These are phyloP conservation scores for Cepaea nemoralis DNA, from an alignment of 1,140 invertebrate genomes.

Conservation along the genomic window DNA sequence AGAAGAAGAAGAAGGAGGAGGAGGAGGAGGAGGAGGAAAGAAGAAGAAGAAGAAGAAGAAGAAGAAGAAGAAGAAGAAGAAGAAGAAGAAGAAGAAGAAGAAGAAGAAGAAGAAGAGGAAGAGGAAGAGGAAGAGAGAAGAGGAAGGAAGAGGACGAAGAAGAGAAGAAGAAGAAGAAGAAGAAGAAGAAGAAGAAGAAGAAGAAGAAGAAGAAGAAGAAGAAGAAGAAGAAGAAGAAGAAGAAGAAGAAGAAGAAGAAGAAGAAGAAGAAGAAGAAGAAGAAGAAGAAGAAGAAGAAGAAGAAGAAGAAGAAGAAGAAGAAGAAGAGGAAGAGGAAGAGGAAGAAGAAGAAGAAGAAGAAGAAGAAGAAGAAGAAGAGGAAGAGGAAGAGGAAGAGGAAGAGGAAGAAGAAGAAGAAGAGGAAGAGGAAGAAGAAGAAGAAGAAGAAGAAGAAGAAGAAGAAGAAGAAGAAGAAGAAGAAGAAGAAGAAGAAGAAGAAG, in stretches of 20 bases:
- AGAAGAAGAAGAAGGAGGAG: background rate
- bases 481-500: background rate
- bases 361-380: background rate
- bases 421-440: background rate
- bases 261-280: background rate
- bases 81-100: background rate
- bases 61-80: background rate
- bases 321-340: background rate
- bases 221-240: background rate
- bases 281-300: background rate
- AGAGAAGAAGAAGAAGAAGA: background rate
- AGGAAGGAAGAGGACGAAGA: background rate
- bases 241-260: too few relatives aligned
- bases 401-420: background rate
- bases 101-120: background rate
- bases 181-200: background rate
- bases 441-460: background rate
- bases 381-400: background rate
- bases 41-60: background rate
- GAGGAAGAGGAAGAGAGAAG: background rate
- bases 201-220: background rate
- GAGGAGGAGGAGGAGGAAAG: background rate
- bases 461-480: background rate
- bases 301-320: background rate
- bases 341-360: slow-evolving; percentile 3